Evolutionary conservation across 2,888 invertebrate species (phyloP).

Genomic region (Hyposoter didymator): DNA sequence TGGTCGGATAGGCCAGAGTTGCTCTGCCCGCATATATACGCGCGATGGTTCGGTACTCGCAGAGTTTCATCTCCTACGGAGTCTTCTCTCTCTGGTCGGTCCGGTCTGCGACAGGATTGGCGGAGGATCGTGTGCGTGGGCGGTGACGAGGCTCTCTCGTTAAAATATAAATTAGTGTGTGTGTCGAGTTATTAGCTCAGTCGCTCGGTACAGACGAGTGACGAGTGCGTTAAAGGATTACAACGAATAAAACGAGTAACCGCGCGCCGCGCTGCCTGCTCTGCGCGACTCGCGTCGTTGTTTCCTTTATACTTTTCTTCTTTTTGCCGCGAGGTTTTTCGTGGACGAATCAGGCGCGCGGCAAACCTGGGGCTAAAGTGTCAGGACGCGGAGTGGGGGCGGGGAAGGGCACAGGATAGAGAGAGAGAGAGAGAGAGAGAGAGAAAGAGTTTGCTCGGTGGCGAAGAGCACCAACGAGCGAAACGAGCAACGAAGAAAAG

Average conservation of each 20-base stretch:
- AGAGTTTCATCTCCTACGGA: constrained; percentile 48
- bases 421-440: not conserved
- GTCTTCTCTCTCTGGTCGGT: constrained; percentile 64
- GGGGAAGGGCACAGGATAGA: not conserved
- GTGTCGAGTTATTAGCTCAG: constrained; percentile 82
- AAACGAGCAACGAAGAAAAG: constrained; percentile 30
- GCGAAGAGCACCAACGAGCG: not conserved
- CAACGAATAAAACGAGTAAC: constrained; percentile 37
- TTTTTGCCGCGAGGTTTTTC: not conserved
- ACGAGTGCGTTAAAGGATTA: constrained; percentile 64
- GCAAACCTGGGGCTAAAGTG: not conserved
- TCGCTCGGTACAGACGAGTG: constrained; percentile 77
- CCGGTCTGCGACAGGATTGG: constrained; percentile 76
- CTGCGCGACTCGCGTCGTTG: not conserved
- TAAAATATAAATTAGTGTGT: constrained; percentile 83
- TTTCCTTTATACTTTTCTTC: not conserved
- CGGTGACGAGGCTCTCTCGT: constrained; percentile 78
- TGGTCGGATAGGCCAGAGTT: no score
- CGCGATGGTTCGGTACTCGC: constrained; percentile 18
- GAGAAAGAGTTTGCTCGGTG: constrained; percentile 4
- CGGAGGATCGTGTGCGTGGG: constrained; percentile 76
- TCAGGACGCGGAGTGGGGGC: not conserved
- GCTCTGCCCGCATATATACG: constrained; percentile 60
- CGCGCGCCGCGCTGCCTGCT: not conserved
- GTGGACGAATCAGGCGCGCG: not conserved